Evolutionary conservation across 2,113 vertebrate species (phyloP), one percentile per base, ranked within the genome.

Genomic region (Daboia siamensis): DNA sequence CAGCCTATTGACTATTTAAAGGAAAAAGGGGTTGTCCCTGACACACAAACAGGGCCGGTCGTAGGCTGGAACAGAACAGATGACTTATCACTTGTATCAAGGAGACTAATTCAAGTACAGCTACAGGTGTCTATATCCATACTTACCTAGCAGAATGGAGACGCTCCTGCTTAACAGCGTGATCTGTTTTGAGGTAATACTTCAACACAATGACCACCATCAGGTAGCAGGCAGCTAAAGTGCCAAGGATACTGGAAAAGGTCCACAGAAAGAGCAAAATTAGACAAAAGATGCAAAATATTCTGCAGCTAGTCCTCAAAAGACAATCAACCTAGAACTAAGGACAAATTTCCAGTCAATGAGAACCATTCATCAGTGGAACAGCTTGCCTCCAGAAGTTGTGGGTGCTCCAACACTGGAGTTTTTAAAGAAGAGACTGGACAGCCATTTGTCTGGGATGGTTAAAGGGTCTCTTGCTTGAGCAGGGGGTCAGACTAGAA

Each of bases 191-290:
- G 88, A 97, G 96, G 95, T 98, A 96, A 96, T 98, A 99, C 88
- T 98, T 98, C 86, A 98, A 69, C 85, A 98, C 86, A 85, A 99
- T 95, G 69, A 98, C 98, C 15, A 97, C 88, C 29, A 98, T 98
- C 96, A 99, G 97, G 95, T 99, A 99, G 93, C 97, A 98, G 0
- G 98, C 98, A 0, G 98, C 98, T 94, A 99, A 92, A 0, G 98
- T 99, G 5, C 98, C 98, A 51, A 99, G 96, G 89, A 98, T 97
- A 93, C 98, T 98, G 17, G 52, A 87, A 15, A 12, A 91, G 48
- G 52, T 52, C 2, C 0, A 10, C 21, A 54, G 12, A 88, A 8
- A 52, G 1, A 3, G 13, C 33, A 48, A 24, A 13, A 80, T 39
- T 80, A 33, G 69, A 80, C 33, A 39, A 51, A 51, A 8, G n/a